Conservation (phyloP, 2,113 vertebrate genomes). For the Maccullochella peelii region DNA sequence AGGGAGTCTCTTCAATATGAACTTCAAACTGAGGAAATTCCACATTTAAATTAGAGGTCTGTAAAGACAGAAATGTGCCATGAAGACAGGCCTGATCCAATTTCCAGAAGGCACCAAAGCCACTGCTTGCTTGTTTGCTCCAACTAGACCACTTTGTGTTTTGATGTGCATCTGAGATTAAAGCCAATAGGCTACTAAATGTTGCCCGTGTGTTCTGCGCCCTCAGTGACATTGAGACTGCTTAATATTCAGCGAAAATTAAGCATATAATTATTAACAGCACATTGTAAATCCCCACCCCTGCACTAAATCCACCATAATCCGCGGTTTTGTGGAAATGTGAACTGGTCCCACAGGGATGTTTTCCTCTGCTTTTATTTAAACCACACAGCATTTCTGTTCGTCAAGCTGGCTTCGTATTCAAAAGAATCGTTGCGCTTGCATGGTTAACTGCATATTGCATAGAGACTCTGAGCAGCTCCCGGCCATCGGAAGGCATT, state of each 20-base stretch:
- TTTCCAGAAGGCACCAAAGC: slow-evolving; percentile 11
- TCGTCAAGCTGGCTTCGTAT: slow-evolving; percentile 38
- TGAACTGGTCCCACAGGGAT: slow-evolving; percentile 66
- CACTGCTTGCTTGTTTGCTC: slow-evolving; percentile 13
- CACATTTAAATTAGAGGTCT: neutral
- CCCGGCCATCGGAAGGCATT: slow-evolving; percentile 13
- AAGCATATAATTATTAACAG: slow-evolving; percentile 81
- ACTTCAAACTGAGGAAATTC: slow-evolving; percentile 21
- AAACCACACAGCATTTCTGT: slow-evolving; percentile 36
- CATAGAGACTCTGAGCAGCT: slow-evolving; percentile 2
- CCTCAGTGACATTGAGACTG: slow-evolving; percentile 72
- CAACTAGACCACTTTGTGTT: slow-evolving; percentile 6
- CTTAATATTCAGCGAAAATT: slow-evolving; percentile 79
- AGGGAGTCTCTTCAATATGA: slow-evolving; percentile 5
- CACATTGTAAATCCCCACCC: slow-evolving; percentile 76
- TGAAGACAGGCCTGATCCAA: slow-evolving; percentile 25
- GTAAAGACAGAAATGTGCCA: neutral
- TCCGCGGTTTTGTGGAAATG: slow-evolving; percentile 76
- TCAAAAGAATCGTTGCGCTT: slow-evolving; percentile 16
- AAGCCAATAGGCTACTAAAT: slow-evolving; percentile 44
- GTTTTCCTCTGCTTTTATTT: slow-evolving; percentile 22
- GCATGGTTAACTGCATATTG: slow-evolving; percentile 42
- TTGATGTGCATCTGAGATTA: slow-evolving; percentile 36
- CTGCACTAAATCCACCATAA: slow-evolving; percentile 76
- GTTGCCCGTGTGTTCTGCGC: slow-evolving; percentile 33